phyloP scores from a whole-genome alignment of 2,888 invertebrate genomes.

The Phyto melanocephala region DNA sequence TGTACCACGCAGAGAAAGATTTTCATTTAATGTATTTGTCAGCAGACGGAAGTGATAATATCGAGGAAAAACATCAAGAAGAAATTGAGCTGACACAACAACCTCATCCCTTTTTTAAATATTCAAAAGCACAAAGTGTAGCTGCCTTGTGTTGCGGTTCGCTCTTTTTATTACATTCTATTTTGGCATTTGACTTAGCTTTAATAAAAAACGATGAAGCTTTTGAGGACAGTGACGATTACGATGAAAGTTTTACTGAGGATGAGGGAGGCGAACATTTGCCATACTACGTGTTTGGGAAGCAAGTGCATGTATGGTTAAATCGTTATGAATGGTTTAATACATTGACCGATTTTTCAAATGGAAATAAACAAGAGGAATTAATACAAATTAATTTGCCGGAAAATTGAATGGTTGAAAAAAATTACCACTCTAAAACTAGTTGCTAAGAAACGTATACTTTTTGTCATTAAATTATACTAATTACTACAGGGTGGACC shows the following conservation, averaged over 20 bases:
- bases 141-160: conserved; percentile 67
- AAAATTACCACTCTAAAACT: too few relatives aligned
- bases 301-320: conserved; percentile 60
- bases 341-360: neutral
- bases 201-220: neutral
- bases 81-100: conserved; percentile 64
- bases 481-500: too few relatives aligned
- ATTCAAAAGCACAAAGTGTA: conserved; percentile 71
- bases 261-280: conserved; percentile 49
- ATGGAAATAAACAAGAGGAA: neutral
- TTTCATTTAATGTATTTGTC: conserved; percentile 70
- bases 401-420: neutral
- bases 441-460: too few relatives aligned
- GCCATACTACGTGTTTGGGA: conserved; percentile 65
- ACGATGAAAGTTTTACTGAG: neutral
- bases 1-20: conserved; percentile 71
- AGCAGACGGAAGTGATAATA: neutral
- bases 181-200: conserved; percentile 69
- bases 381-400: neutral
- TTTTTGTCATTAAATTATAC: too few relatives aligned
- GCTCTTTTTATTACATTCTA: conserved; percentile 69
- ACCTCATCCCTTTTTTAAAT: conserved; percentile 69
- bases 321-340: conserved; percentile 65
- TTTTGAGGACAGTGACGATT: neutral
- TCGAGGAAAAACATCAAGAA: conserved; percentile 1